Evolutionary conservation across 1,140 invertebrate genomes (phyloP).

Genomic region (Pomacea maculata): DNA sequence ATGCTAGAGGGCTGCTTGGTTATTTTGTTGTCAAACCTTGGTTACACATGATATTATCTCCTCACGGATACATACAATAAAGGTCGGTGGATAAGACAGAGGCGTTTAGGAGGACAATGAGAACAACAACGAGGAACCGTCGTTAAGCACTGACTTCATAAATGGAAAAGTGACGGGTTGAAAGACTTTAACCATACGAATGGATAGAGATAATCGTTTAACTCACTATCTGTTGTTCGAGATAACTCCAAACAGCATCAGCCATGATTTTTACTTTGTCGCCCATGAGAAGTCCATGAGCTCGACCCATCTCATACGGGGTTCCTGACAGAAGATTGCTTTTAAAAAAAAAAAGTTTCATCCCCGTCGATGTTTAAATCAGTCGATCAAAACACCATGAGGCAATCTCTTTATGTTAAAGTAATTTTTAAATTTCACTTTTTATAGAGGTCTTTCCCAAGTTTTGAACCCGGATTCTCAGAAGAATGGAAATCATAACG

Average conservation of each 20-base stretch:
- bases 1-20: too few relatives aligned
- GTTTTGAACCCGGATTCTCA: too few relatives aligned
- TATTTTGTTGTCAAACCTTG: too few relatives aligned
- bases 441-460: too few relatives aligned
- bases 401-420: too few relatives aligned
- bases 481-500: too few relatives aligned
- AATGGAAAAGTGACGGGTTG: not conserved
- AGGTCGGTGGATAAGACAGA: too few relatives aligned
- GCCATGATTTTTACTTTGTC: slow-evolving; percentile 36
- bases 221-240: slow-evolving; percentile 51
- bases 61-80: too few relatives aligned
- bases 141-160: not conserved
- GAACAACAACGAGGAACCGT: not conserved
- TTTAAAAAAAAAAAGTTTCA: not conserved
- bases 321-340: slow-evolving; percentile 27
- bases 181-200: not conserved
- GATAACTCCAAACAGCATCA: slow-evolving; percentile 45
- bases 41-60: too few relatives aligned
- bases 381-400: too few relatives aligned
- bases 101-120: not conserved
- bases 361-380: too few relatives aligned
- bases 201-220: not conserved
- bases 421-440: too few relatives aligned
- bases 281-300: slow-evolving; percentile 43
- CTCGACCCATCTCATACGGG: slow-evolving; percentile 53